Conservation (phyloP, 2,113 vertebrate genomes). For the Leucopternis melanops region DNA sequence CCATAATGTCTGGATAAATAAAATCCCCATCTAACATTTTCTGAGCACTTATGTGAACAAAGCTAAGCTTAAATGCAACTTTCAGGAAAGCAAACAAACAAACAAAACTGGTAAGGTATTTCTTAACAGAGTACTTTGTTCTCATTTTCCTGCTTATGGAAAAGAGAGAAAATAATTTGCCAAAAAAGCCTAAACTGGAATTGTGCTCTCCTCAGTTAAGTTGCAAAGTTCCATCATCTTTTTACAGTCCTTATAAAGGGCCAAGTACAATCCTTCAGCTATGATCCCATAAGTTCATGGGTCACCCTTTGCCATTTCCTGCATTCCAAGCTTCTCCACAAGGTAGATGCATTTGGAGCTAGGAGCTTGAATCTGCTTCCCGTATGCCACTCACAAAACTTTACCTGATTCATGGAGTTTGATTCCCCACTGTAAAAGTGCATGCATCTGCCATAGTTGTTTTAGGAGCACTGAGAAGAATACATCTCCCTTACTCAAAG, state of each 20-base stretch:
- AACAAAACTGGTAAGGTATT: background rate
- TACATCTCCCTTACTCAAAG: background rate
- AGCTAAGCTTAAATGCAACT: background rate
- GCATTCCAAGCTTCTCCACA: background rate
- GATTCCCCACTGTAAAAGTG: background rate
- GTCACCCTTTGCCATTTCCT: background rate
- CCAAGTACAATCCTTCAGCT: background rate
- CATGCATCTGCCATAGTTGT: background rate
- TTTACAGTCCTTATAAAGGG: background rate
- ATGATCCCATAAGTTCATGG: background rate
- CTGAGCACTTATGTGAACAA: background rate
- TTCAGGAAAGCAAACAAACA: background rate
- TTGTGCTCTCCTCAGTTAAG: background rate
- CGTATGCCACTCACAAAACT: background rate
- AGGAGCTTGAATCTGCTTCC: background rate
- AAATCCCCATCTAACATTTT: background rate
- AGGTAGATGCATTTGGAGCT: background rate
- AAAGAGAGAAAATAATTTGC: background rate
- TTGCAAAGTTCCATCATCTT: background rate
- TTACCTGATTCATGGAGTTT: background rate
- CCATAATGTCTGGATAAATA: background rate
- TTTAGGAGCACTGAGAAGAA: background rate
- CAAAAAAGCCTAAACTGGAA: background rate
- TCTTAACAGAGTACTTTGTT: background rate
- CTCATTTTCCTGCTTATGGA: background rate